phyloP scores from a whole-genome alignment of 37 sponge, comb jelly and placozoan species.

The Amphimedon queenslandica region DNA sequence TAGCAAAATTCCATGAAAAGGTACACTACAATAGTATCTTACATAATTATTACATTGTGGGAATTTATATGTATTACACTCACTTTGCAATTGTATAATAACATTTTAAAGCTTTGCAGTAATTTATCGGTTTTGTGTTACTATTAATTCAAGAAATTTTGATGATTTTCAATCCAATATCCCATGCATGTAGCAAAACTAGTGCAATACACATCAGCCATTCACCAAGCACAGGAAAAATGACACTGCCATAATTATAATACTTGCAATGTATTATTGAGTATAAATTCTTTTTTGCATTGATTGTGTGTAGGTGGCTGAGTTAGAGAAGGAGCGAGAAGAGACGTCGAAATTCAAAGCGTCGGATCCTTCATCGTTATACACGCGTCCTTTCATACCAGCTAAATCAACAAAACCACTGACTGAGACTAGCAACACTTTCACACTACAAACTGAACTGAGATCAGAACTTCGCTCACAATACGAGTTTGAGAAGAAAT shows the following conservation, averaged over 20 bases:
- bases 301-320: constrained; percentile 34
- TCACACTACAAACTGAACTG: constrained; percentile 54
- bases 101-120: too few species aligned
- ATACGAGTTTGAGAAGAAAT: constrained; percentile 32
- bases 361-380: constrained; percentile 19
- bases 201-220: too few species aligned
- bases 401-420: constrained; percentile 28
- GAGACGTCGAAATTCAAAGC: constrained; percentile 52
- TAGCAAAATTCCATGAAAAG: constrained; percentile 38
- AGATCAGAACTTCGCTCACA: constrained; percentile 43
- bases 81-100: too few species aligned
- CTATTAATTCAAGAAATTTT: too few species aligned
- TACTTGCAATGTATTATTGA: too few species aligned
- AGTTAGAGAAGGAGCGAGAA: constrained; percentile 5
- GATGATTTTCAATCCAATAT: too few species aligned
- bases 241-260: too few species aligned
- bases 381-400: constrained; percentile 55
- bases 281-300: too few species aligned
- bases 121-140: too few species aligned
- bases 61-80: too few species aligned
- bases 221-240: too few species aligned
- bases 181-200: too few species aligned
- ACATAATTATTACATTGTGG: background rate
- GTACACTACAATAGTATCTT: constrained; percentile 9
- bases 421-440: constrained; percentile 19